Conservation (phyloP, 2,113 vertebrate species). For the Macrotis lagotis region DNA sequence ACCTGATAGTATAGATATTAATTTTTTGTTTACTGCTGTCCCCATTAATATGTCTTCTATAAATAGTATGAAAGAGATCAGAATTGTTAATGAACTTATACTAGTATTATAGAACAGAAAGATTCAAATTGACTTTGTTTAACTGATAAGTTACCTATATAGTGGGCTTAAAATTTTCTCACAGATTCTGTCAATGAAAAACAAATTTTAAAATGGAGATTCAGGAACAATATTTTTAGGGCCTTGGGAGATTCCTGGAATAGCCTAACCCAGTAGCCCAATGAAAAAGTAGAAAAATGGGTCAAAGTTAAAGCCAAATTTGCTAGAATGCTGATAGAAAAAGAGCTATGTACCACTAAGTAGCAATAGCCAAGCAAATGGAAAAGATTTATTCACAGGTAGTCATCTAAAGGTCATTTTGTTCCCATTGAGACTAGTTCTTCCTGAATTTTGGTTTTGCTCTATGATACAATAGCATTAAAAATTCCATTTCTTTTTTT, state of each 20-base stretch:
- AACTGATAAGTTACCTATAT: not conserved
- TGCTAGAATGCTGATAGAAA: not conserved
- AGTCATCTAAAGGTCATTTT: not conserved
- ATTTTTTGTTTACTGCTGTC: not conserved
- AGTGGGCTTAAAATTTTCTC: not conserved
- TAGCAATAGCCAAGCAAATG: not conserved
- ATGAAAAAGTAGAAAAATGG: not conserved
- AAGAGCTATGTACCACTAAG: not conserved
- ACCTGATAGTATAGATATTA: not conserved
- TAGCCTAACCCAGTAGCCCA: not conserved
- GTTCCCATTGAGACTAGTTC: not conserved
- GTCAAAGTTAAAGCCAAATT: not conserved
- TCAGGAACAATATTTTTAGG: not conserved
- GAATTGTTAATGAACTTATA: not conserved
- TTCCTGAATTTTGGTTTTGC: not conserved
- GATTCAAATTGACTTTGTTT: not conserved
- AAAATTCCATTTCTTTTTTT: not conserved
- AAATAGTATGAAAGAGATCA: not conserved
- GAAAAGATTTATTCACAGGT: not conserved
- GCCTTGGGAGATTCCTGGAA: not conserved
- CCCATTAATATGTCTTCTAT: not conserved
- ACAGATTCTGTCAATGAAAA: not conserved
- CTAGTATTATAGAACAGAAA: not conserved
- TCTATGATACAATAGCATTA: not conserved
- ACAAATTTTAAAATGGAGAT: not conserved